Evolutionary conservation across 2,113 vertebrate genomes (phyloP).

Genomic region (Archilochus colubris): DNA sequence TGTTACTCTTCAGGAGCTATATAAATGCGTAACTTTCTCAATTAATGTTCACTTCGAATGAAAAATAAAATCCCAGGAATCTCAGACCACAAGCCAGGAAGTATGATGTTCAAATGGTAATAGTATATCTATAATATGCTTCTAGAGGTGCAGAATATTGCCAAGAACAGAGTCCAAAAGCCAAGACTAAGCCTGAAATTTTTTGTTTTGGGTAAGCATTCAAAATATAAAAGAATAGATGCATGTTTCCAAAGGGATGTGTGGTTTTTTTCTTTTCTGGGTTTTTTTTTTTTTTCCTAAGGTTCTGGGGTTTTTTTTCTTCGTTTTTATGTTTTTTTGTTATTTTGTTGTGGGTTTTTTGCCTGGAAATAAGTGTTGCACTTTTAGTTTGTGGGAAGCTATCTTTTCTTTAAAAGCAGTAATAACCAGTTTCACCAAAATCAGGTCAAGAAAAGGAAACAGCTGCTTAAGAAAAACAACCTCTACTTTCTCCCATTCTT

Average conservation of each 20-base stretch:
- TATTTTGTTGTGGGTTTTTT: too few relatives aligned
- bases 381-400: not conserved
- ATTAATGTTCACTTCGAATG: conserved; percentile 57
- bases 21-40: conserved; percentile 57
- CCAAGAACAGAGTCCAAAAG: conserved; percentile 28
- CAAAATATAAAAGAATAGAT: not conserved
- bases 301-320: too few relatives aligned
- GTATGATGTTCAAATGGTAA: conserved; percentile 46
- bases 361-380: not conserved
- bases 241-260: not conserved
- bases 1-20: conserved; percentile 44
- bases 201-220: conserved; percentile 13
- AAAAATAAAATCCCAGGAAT: conserved; percentile 50
- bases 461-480: not conserved
- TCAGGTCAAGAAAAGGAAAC: not conserved
- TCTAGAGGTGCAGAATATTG: not conserved
- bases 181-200: not conserved
- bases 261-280: not conserved
- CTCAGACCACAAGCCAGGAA: not conserved
- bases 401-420: not conserved
- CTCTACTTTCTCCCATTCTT: not conserved
- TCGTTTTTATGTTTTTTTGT: too few relatives aligned
- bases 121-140: not conserved
- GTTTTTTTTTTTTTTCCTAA: too few relatives aligned
- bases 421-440: not conserved